Evolutionary conservation across 2,113 vertebrate species (phyloP).

Genomic region (Chlamydotis undulata): DNA sequence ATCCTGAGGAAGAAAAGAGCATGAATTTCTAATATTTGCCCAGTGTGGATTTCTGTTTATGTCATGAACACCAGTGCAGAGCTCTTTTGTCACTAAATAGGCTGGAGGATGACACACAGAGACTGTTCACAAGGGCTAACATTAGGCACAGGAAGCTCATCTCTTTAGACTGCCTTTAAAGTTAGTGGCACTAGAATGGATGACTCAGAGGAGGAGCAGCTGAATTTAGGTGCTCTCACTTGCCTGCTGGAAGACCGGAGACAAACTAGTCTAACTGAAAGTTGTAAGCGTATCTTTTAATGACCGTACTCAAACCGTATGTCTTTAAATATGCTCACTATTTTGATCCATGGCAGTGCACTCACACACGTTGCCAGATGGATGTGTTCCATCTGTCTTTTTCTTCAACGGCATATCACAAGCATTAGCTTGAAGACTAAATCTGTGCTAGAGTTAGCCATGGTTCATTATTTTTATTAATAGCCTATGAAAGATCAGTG

Average conservation of each 20-base stretch:
- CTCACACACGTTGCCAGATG: background rate
- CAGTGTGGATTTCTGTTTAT: background rate
- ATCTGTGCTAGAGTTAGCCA: background rate
- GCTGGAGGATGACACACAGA: background rate
- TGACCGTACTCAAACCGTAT: background rate
- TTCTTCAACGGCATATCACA: background rate
- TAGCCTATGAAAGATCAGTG: background rate
- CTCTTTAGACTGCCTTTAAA: background rate
- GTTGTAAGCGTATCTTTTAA: background rate
- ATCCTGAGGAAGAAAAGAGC: background rate
- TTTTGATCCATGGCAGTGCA: background rate
- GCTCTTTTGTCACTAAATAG: background rate
- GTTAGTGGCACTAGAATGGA: background rate
- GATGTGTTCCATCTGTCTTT: background rate
- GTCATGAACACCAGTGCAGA: background rate
- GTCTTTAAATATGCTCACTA: conserved; percentile 21
- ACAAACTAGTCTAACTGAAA: background rate
- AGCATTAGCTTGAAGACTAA: background rate
- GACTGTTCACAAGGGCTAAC: background rate
- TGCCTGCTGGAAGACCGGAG: background rate
- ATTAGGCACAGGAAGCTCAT: background rate
- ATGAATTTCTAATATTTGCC: background rate
- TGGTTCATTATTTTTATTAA: background rate
- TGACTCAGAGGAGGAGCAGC: background rate
- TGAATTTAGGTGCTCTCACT: background rate